These are phyloP conservation scores for Dinocampus coccinellae DNA, from an alignment of 2,888 invertebrate species.

Conservation along the genomic window DNA sequence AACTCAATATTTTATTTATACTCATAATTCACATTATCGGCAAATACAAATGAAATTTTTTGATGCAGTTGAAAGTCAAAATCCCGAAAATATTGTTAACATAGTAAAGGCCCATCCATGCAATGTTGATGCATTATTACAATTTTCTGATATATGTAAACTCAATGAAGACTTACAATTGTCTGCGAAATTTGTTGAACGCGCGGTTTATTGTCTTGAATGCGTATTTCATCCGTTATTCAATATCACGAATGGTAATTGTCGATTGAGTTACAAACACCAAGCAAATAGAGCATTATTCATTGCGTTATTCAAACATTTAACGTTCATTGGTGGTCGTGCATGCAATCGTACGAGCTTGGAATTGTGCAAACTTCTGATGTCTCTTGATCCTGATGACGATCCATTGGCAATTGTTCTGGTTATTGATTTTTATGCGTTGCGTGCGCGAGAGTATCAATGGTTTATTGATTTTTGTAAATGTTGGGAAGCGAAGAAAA, in stretches of 20 bases:
- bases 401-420: constrained; percentile 85
- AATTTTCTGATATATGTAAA: constrained; percentile 84
- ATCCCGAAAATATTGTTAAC: constrained; percentile 82
- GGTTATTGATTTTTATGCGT: constrained; percentile 85
- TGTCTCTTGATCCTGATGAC: constrained; percentile 80
- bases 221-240: constrained; percentile 85
- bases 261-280: constrained; percentile 81
- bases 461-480: constrained; percentile 77
- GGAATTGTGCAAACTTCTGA: constrained; percentile 87
- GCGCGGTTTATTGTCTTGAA: constrained; percentile 83
- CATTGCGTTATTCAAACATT: constrained; percentile 85
- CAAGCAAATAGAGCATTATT: constrained; percentile 88
- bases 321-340: constrained; percentile 81
- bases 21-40: constrained; percentile 82
- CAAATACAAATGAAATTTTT: constrained; percentile 81
- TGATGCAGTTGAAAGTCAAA: constrained; percentile 82
- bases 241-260: constrained; percentile 80
- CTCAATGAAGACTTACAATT: constrained; percentile 84
- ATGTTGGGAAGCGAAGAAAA: constrained; percentile 75
- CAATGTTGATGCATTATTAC: constrained; percentile 85
- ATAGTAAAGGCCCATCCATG: constrained; percentile 82
- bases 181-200: constrained; percentile 84
- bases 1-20: constrained; percentile 78
- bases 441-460: constrained; percentile 80
- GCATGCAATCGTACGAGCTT: constrained; percentile 89